Percentiles rank a stretch among this genome's conserved stretches.
phyloP scores from a whole-genome alignment of 2,113 vertebrate genomes.

The Kryptolebias marmoratus region DNA sequence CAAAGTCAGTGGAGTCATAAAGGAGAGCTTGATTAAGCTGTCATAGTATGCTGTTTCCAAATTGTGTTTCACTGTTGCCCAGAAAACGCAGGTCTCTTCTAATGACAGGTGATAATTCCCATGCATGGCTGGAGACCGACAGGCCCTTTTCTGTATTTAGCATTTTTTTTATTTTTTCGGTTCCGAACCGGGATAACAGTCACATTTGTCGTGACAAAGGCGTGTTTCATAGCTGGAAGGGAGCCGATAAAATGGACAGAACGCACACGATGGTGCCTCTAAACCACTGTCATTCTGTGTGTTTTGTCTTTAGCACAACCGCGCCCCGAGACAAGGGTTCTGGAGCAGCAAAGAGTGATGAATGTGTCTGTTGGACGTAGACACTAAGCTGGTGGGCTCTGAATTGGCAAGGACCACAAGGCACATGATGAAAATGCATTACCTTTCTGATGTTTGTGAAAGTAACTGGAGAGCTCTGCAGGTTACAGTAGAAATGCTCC shows the following conservation, averaged over 20 bases:
- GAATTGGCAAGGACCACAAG: constrained; percentile 50
- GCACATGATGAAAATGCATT: constrained; percentile 63
- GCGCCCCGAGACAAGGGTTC: constrained; percentile 28
- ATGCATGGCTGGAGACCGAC: constrained; percentile 45
- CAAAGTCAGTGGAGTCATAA: constrained; percentile 54
- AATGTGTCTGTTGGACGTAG: constrained; percentile 51
- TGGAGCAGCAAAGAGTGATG: constrained; percentile 52
- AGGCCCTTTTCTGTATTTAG: constrained; percentile 46
- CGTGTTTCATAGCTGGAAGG: constrained; percentile 37
- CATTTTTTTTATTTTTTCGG: constrained; percentile 9
- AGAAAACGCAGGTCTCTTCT: constrained; percentile 41
- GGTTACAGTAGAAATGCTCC: constrained; percentile 44
- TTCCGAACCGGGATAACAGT: constrained; percentile 46
- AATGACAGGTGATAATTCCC: constrained; percentile 64
- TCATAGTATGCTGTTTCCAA: constrained; percentile 53
- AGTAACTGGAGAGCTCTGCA: constrained; percentile 55
- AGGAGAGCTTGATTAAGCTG: constrained; percentile 63
- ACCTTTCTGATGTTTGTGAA: constrained; percentile 56
- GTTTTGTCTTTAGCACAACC: constrained; percentile 39
- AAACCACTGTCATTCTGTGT: constrained; percentile 21
- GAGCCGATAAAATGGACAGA: constrained; percentile 43
- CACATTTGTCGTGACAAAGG: constrained; percentile 27
- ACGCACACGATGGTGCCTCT: constrained; percentile 17
- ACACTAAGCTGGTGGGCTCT: constrained; percentile 55
- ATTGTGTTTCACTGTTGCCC: constrained; percentile 47